Percentiles rank a stretch among this genome's conserved stretches.
These are phyloP conservation scores for Ursus arctos DNA, from an alignment of 2,113 vertebrate species.

Conservation along the genomic window DNA sequence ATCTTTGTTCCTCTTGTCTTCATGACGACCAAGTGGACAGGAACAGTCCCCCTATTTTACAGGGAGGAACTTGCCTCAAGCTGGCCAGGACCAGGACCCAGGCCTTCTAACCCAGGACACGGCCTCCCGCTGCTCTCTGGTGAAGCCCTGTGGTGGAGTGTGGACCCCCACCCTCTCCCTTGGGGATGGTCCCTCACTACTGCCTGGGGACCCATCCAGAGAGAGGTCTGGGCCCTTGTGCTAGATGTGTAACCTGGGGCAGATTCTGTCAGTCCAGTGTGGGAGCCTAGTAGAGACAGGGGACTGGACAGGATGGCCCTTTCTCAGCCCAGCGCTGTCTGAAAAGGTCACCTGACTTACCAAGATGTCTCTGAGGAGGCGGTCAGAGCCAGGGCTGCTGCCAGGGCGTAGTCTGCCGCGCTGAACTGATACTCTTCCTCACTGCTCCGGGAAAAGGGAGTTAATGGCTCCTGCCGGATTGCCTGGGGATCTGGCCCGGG, in stretches of 20 bases:
- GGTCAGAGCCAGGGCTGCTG: constrained; percentile 88
- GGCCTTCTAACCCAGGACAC: rapidly evolving
- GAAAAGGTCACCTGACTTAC: constrained; percentile 75
- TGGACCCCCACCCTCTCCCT: neutral
- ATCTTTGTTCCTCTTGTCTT: neutral
- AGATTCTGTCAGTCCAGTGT: neutral
- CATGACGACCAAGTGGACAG: no score
- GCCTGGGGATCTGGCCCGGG: neutral
- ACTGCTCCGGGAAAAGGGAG: constrained; percentile 70
- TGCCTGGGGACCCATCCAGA: neutral
- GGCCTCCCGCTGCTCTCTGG: rapidly evolving
- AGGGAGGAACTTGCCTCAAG: neutral
- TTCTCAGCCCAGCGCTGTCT: neutral
- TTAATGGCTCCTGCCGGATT: neutral
- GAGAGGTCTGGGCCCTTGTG: rapidly evolving
- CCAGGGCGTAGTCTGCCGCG: constrained; percentile 85
- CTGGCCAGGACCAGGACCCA: neutral
- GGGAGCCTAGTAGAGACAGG: neutral
- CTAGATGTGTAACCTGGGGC: neutral
- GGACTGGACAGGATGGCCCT: neutral
- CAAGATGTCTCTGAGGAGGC: constrained; percentile 72
- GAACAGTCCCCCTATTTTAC: no score
- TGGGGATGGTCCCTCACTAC: neutral
- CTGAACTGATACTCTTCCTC: constrained; percentile 88
- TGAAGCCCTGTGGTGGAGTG: rapidly evolving